Conservation (phyloP, 2,113 vertebrate species). For the Myotis brandtii region DNA sequence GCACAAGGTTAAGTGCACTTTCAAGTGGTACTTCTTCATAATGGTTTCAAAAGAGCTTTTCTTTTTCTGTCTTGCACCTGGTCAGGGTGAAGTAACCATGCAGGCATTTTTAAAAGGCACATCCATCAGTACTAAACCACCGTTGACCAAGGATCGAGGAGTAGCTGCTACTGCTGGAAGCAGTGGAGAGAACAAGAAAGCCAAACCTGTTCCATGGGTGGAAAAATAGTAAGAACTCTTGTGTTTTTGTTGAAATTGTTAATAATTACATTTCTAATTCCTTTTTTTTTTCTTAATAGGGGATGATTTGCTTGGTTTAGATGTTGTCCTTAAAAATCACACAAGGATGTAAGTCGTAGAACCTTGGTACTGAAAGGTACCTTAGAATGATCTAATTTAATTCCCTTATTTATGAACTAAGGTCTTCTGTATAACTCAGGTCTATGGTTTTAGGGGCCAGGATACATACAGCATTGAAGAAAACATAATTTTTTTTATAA, state of each 20-base stretch:
- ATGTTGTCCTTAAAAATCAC: slow-evolving; percentile 23
- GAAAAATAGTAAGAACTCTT: slow-evolving; percentile 95
- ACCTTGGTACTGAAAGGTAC: neutral
- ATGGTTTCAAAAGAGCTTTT: slow-evolving; percentile 10
- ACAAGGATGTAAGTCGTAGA: neutral
- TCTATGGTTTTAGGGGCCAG: neutral
- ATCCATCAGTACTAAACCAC: slow-evolving; percentile 85
- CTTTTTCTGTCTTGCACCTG: neutral
- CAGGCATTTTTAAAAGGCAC: slow-evolving; percentile 96
- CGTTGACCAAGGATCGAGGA: slow-evolving; percentile 88
- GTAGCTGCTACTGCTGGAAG: slow-evolving; percentile 83
- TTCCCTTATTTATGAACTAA: slow-evolving; percentile 18
- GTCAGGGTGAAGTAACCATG: slow-evolving; percentile 85
- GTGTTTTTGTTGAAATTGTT: slow-evolving; percentile 41
- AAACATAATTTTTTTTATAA: slow-evolving; percentile 25
- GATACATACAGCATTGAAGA: neutral
- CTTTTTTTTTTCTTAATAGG: neutral
- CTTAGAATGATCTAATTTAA: neutral
- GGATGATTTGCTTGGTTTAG: neutral
- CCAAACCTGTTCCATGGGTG: slow-evolving; percentile 94
- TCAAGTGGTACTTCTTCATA: neutral
- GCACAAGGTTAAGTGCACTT: neutral
- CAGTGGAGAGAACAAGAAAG: slow-evolving; percentile 90
- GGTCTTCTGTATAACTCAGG: slow-evolving; percentile 11
- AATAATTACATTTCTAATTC: neutral